phyloP scores from a whole-genome alignment of 1,140 invertebrate species.

The Steinernema khuongi region DNA sequence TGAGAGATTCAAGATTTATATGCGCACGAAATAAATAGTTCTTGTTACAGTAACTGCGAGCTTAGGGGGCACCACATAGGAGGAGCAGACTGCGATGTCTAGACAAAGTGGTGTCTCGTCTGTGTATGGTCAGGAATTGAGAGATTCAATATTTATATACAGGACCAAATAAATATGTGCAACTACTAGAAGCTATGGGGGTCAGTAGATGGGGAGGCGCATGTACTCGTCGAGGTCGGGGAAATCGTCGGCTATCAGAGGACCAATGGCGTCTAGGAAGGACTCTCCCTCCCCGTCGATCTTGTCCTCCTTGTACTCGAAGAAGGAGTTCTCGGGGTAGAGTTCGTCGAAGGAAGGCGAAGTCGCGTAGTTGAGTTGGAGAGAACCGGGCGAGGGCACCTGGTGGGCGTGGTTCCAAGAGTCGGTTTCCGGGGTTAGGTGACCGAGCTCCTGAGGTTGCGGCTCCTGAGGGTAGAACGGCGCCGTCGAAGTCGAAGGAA shows the following conservation, averaged over 20 bases:
- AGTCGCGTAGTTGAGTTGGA: not conserved
- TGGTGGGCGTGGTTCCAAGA: not conserved
- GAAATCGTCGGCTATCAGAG: not conserved
- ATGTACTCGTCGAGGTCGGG: not conserved
- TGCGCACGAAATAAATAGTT: too few species aligned
- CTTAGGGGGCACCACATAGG: too few species aligned
- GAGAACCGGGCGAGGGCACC: not conserved
- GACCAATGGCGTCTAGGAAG: not conserved
- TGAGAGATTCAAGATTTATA: too few species aligned
- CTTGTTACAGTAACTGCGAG: too few species aligned
- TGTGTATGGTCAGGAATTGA: too few species aligned
- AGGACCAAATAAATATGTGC: too few species aligned
- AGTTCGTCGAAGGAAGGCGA: not conserved
- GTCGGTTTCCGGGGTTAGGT: not conserved
- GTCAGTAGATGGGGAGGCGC: not conserved
- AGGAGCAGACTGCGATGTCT: too few species aligned
- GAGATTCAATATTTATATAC: too few species aligned
- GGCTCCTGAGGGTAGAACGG: not conserved
- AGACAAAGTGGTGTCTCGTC: too few species aligned
- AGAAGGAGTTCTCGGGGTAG: not conserved
- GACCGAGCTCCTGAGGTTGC: not conserved
- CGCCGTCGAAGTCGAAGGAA: slow-evolving; percentile 3
- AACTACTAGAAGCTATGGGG: too few species aligned
- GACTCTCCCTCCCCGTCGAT: not conserved
- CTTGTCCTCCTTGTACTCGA: not conserved